Evolutionary conservation across 2,113 vertebrate genomes (phyloP), one percentile per base, ranked within the genome.

Genomic region (Sebastes schlegelii): DNA sequence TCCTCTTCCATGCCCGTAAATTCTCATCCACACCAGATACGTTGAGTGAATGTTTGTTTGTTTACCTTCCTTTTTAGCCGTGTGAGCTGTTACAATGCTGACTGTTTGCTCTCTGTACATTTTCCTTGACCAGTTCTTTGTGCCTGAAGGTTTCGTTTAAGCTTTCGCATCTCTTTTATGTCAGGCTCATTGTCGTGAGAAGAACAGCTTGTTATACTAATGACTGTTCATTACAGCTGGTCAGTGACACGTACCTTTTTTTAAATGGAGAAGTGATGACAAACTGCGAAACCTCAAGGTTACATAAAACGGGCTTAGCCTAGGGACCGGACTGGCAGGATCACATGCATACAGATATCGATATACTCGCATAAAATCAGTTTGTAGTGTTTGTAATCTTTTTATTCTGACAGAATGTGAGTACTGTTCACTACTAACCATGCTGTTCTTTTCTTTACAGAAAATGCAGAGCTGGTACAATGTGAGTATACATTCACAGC

Each of bases 391-490:
- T 6, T 48, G n/a, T 45, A 52, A 43, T 11, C 0, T 52, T 51
- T 46, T 71, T 57, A 26, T n/a, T 71, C 1, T 57, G 43, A 11
- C 12, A 70, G 7, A 5, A 26, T 26, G 1, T 78, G 10, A 10
- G 12, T 9, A 14, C 16, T 60, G 17, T 49, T 79, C 40, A 40
- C 17, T 1, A 48, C 42, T 84, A 17, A 88, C 55, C 60, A 16
- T 58, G 12, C 17, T 86, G 17, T 74, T 86, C 16, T 76, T 92
- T 89, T 94, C 91, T 57, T 96, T 95, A 46, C 96, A 98, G 97
- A 98, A 98, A 94, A 97, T 97, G 95, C 97, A 98, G 93, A 98
- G 97, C 95, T 98, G 97, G 97, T 98, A 98, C 94, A 98, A 97
- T 78, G 97, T 98, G 91, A 98, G 97, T 98, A 91, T 48, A 69